phyloP scores from a whole-genome alignment of 2,888 invertebrate species.

The Coleophora deauratella region DNA sequence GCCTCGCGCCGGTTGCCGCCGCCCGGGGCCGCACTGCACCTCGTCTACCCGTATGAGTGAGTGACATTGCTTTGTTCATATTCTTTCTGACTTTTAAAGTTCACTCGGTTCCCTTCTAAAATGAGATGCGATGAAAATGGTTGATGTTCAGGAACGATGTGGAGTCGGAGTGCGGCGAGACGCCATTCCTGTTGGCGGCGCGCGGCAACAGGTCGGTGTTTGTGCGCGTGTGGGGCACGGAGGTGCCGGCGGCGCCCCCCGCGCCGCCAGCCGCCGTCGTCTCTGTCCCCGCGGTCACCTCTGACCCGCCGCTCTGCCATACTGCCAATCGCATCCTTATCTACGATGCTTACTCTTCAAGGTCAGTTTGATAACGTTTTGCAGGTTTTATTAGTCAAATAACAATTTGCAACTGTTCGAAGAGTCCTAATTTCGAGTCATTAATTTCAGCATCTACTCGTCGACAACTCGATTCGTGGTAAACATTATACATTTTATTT shows the following conservation, averaged over 20 bases:
- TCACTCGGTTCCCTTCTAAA: too few species aligned
- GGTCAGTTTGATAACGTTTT: not conserved
- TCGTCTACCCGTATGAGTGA: constrained; percentile 53
- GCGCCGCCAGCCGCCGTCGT: constrained; percentile 75
- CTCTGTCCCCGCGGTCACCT: constrained; percentile 31
- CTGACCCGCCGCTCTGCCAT: constrained; percentile 79
- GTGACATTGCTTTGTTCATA: constrained; percentile 1
- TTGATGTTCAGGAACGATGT: constrained; percentile 23
- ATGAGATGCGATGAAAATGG: too few species aligned
- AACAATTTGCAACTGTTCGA: too few species aligned
- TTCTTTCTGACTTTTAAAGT: too few species aligned
- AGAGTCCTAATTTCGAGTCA: too few species aligned
- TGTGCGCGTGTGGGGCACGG: constrained; percentile 87
- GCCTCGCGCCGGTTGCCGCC: constrained; percentile 33
- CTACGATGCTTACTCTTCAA: constrained; percentile 77
- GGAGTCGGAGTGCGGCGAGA: constrained; percentile 78
- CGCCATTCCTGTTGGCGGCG: constrained; percentile 87
- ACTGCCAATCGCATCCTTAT: constrained; percentile 86
- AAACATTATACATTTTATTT: too few species aligned
- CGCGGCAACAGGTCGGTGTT: constrained; percentile 86
- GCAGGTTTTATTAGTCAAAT: too few species aligned
- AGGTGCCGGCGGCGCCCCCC: constrained; percentile 78
- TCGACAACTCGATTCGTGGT: too few species aligned
- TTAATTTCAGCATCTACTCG: too few species aligned
- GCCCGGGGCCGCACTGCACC: constrained; percentile 40